A percentile compares a stretch with the other conserved stretches of the same genome.
Conservation (phyloP, 1,140 invertebrate genomes). For the Trichonephila clavata region DNA sequence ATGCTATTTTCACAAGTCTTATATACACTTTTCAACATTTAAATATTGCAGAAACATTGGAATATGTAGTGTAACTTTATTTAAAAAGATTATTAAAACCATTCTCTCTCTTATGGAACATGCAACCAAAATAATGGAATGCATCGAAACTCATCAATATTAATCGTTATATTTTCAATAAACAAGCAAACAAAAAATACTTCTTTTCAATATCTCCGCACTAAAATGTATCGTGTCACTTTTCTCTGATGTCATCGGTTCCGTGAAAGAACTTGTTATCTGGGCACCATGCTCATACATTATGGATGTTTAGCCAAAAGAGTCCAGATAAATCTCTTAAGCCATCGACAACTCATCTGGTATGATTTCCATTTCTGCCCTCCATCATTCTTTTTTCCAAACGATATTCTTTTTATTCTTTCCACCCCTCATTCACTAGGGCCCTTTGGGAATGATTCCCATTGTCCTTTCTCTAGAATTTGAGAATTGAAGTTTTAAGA, state of each 20-base stretch:
- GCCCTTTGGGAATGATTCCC: background rate
- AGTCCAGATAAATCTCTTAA: conserved; percentile 59
- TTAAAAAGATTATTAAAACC: no score
- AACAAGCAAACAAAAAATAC: background rate
- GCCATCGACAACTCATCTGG: conserved; percentile 63
- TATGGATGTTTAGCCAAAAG: conserved; percentile 64
- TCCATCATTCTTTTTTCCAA: background rate
- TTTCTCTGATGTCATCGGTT: background rate
- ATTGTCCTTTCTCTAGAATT: background rate
- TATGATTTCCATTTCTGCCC: conserved; percentile 61
- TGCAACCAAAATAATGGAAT: background rate
- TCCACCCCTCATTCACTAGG: background rate
- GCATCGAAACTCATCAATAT: background rate
- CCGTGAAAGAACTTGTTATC: conserved; percentile 38
- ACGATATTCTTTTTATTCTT: background rate
- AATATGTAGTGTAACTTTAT: no score
- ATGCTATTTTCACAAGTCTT: no score
- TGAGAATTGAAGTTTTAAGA: background rate
- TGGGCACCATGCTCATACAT: conserved; percentile 59
- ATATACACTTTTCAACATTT: no score
- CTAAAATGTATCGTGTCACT: background rate
- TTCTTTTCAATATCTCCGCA: background rate
- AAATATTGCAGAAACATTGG: no score
- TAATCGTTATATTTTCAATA: background rate
- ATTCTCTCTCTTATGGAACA: background rate